A percentile compares a stretch with the other conserved stretches of the same genome.
phyloP scores from a whole-genome alignment of 2,113 vertebrate species.

The Corydoras sp. region DNA sequence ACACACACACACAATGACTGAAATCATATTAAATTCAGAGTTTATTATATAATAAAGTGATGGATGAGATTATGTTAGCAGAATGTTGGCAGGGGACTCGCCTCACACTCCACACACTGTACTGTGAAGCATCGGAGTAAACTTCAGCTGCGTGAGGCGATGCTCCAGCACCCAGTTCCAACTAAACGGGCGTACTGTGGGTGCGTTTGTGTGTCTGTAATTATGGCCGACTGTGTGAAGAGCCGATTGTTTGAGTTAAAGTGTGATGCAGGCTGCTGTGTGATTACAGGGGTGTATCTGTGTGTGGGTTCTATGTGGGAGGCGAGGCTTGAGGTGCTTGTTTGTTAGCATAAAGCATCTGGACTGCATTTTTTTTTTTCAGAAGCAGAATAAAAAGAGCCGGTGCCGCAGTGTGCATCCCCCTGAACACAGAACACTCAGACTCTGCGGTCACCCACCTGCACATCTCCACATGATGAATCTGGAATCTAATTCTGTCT shows the following conservation, averaged over 20 bases:
- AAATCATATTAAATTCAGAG: too few relatives aligned
- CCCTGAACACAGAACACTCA: constrained; percentile 26
- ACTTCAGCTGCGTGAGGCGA: too few relatives aligned
- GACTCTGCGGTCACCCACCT: background rate
- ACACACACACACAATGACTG: too few relatives aligned
- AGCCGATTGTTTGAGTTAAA: background rate
- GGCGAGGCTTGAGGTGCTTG: constrained; percentile 52
- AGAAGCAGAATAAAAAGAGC: constrained; percentile 47
- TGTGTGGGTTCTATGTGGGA: constrained; percentile 46
- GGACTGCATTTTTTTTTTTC: constrained; percentile 61
- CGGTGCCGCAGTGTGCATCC: constrained; percentile 51
- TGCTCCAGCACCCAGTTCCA: too few relatives aligned
- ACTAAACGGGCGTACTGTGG: too few relatives aligned
- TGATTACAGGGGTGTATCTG: constrained; percentile 35
- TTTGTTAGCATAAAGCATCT: constrained; percentile 77
- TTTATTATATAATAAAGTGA: too few relatives aligned
- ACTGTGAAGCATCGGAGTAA: too few relatives aligned
- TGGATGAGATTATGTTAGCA: too few relatives aligned
- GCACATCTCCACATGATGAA: too few relatives aligned
- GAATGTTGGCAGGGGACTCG: too few relatives aligned
- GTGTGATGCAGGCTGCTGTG: background rate
- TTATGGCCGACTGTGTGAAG: background rate
- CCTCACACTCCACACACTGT: too few relatives aligned
- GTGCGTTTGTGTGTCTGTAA: background rate
- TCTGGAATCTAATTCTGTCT: too few relatives aligned